Base-by-base conservation (phyloP, 2,797 vertebrate species). In the Falco naumanni region DNA sequence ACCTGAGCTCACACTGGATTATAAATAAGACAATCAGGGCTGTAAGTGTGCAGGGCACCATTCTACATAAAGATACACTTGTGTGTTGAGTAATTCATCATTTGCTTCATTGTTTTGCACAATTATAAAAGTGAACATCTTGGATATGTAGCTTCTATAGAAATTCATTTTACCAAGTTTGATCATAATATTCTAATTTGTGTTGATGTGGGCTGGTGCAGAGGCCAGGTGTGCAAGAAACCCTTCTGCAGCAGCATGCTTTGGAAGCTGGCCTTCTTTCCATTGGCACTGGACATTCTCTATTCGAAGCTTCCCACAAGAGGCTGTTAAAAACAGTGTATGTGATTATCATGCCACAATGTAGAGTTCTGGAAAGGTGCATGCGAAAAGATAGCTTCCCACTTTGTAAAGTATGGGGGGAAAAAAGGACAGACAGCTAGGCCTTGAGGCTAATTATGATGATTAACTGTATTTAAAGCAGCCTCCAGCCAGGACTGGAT, bases 11-110 rank as follows among this genome's bases (percentile, higher is more conserved):
- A 31, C 33, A 3, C 48, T 56, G 24, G 34, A 6, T 45, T 87
- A 16, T 25, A 79, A 90, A 69, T 57, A 64, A 51, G 25, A 47
- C 75, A 75, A 66, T 82, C 20, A 66, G 54, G 64, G 61, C 48
- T 89, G 64, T 33, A 48, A 64, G 43, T 26, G 48, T 65, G 83
- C 54, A 60, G 57, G 48, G 29, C 26, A 37, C 56, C 57, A 57
- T 75, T 90, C 70, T 64, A 19, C 1, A 1, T 47, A 56, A 87
- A 93, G 68, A 82, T 37, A 43, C 26, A 11, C 50, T 87, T 34
- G 68, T 87, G 43, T 60, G 90, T 88, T 51, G 79, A 94, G 91
- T 90, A 87, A 91, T 91, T 91, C 4, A 68, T 92, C 12, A 39
- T 84, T 95, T 87, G 31, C 33, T 94, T 84, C 51, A 13, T 28